Base-by-base conservation (phyloP, 2,888 invertebrate species). In the Parasteatoda lunata region DNA sequence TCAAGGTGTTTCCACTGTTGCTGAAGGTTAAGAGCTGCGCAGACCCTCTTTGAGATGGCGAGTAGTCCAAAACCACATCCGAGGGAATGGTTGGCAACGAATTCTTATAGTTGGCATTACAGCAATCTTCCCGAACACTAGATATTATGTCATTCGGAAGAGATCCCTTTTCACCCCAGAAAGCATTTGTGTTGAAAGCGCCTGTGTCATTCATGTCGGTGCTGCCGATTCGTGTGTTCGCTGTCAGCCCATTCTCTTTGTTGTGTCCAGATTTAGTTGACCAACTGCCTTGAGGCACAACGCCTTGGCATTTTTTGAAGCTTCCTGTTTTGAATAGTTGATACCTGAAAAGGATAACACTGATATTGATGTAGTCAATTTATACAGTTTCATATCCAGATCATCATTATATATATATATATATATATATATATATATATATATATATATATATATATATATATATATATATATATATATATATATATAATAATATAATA, bases 311-410 rank as follows among this genome's bases (percentile, higher is more conserved):
- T 49, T 84, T 87, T 65, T 87, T 86, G 76, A 89, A 87, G 15
- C 88, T 90, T 69, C 90, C 90, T 11, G 89, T 90, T 65, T 80
- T 77, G 5, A 90, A 47, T 6, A 90, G 88, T 59, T 89, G 86
- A 51, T 86, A 86, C 84, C 84, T 85, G 13, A 2, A 15, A 13
- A 9, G 71, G 51, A n/a, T n/a, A n/a, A n/a, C n/a, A n/a, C n/a
- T n/a, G n/a, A n/a, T n/a, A n/a, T n/a, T n/a, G n/a, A n/a, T n/a
- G n/a, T n/a, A n/a, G n/a, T n/a, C n/a, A n/a, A n/a, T n/a, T n/a
- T n/a, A n/a, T n/a, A n/a, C n/a, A n/a, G n/a, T n/a, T n/a, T n/a
- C n/a, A n/a, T n/a, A n/a, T n/a, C n/a, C n/a, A n/a, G n/a, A n/a
- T n/a, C n/a, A n/a, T n/a, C n/a, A n/a, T n/a, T n/a, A n/a, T n/a